A percentile compares a stretch with the other conserved stretches of the same genome.
phyloP scores from a whole-genome alignment of 2,797 vertebrate genomes.

The Gymnothorax javanicus region DNA sequence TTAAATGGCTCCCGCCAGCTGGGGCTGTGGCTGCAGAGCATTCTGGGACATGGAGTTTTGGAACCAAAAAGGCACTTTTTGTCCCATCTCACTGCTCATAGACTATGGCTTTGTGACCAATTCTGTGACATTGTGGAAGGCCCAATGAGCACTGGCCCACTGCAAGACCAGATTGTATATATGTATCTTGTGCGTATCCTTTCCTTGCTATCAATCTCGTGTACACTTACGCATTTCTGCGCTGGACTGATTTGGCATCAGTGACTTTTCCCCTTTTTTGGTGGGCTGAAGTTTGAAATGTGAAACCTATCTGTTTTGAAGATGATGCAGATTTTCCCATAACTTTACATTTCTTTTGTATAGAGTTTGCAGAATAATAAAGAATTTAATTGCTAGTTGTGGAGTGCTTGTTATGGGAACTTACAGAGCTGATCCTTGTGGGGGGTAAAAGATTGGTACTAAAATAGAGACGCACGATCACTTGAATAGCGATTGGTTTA shows the following conservation, averaged over 20 bases:
- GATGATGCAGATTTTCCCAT: conserved; percentile 42
- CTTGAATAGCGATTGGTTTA: too few species aligned
- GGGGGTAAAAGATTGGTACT: not conserved
- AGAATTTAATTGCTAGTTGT: conserved; percentile 12
- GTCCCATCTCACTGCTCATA: not conserved
- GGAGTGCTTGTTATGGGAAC: not conserved
- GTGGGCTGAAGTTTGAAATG: conserved; percentile 32
- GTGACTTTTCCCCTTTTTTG: conserved; percentile 25
- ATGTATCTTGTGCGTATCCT: conserved; percentile 45
- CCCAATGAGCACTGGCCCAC: too few species aligned
- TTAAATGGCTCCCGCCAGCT: not conserved
- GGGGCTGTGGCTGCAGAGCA: not conserved
- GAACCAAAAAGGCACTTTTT: not conserved
- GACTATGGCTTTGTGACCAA: not conserved
- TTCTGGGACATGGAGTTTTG: not conserved
- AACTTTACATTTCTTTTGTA: conserved; percentile 55
- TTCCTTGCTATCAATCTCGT: conserved; percentile 38
- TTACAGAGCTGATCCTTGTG: not conserved
- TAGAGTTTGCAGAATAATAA: conserved; percentile 39
- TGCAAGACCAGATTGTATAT: conserved; percentile 56
- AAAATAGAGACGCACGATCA: too few species aligned
- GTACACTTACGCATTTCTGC: conserved; percentile 11
- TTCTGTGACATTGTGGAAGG: conserved; percentile 11
- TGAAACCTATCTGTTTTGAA: conserved; percentile 19
- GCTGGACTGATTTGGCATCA: conserved; percentile 8